Evolutionary conservation across 2,113 vertebrate species (phyloP), one percentile per base, ranked within the genome.

Genomic region (Microcebus tavaratra): DNA sequence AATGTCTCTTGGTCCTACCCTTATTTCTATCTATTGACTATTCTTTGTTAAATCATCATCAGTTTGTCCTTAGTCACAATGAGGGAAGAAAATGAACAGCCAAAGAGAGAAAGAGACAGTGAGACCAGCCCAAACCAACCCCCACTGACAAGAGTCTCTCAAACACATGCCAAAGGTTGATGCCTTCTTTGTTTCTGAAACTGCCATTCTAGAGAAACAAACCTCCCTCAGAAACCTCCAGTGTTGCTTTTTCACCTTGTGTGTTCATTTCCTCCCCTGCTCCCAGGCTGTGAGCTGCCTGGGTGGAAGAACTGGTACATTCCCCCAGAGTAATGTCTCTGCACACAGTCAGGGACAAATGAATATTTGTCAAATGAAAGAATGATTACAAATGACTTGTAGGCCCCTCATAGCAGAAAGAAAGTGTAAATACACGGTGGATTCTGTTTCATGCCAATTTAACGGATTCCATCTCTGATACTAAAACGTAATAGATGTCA

Each of bases 341-440:
- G 36, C 36, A 78, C 59, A 95, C 2, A 88, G 39, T 50, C 53
- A 50, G 39, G 50, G 83, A 88, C 86, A 93, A 87, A 78, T 57
- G 34, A 88, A 36, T 70, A 90, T 70, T 65, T 88, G 21, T 8
- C 88, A 59, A 85, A 61, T 57, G 9, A 83, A 94, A 45, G 89
- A 65, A 83, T 36, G 45, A 48, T 70, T 36, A 14, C 45, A 78
- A 79, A 39, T 76, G 61, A 72, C 45, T 78, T 88, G 50, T 59
- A 86, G 78, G 31, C 3, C 17, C 1, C 1, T 92, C 70, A 21
- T 63, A 31, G 48, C 13, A 55, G 70, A 88, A 57, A 84, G 31
- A 83, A 27, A 61, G 18, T 14, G 0, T 17, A 87, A 75, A 13
- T 34, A 84, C 89, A 73, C 53, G 53, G 12, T 73, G 5, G 29